These are phyloP conservation scores for Phaethornis superciliosus DNA, from an alignment of 2,113 vertebrate genomes.

Conservation along the genomic window DNA sequence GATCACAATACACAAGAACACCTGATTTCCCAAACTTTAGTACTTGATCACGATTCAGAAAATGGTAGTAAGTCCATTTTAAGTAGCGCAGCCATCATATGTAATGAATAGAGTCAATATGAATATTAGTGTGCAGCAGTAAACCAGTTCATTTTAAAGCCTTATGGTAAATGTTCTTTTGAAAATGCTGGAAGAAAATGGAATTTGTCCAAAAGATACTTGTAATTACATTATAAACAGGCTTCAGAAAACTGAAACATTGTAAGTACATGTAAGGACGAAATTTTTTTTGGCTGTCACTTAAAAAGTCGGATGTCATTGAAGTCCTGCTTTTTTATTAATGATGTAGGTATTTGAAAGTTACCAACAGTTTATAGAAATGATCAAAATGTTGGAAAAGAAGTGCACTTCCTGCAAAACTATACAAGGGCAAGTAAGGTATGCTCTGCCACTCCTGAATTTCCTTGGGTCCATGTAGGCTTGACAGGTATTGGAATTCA, in stretches of 20 bases:
- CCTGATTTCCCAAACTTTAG: too few relatives aligned
- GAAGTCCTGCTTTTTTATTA: neutral
- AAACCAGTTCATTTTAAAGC: neutral
- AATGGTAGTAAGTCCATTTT: neutral
- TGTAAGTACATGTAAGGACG: accelerated
- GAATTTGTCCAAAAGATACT: neutral
- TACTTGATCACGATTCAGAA: neutral
- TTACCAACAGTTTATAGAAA: neutral
- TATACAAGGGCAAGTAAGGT: too few relatives aligned
- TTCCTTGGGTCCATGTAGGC: accelerated
- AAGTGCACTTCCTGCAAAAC: neutral
- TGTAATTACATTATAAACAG: neutral
- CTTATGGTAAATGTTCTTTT: neutral
- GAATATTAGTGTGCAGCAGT: neutral
- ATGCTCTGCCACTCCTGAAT: neutral
- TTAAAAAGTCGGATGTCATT: neutral
- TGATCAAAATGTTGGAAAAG: neutral
- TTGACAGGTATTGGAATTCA: accelerated
- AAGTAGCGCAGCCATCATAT: neutral
- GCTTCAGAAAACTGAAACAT: neutral
- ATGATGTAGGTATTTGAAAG: neutral
- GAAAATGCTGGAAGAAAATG: neutral
- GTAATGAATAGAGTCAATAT: neutral
- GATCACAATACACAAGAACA: too few relatives aligned
- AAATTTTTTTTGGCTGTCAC: neutral